These are phyloP conservation scores for Sinella curviseta DNA, from an alignment of 1,140 invertebrate species.

Conservation along the genomic window DNA sequence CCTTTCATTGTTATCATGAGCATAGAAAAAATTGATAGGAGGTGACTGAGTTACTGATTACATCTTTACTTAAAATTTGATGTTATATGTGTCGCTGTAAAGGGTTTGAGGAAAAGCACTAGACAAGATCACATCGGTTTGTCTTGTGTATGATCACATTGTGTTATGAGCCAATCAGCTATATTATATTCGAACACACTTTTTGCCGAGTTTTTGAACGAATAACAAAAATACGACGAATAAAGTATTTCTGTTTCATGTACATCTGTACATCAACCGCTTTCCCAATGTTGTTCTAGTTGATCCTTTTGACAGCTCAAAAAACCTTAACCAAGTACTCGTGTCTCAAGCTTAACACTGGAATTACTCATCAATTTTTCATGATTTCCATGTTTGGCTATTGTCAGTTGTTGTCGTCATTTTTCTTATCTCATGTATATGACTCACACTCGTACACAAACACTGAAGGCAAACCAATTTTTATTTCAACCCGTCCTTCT, in stretches of 20 bases:
- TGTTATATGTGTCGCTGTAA: no score
- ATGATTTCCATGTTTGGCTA: slow-evolving; percentile 10
- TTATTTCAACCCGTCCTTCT: background rate
- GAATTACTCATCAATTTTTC: slow-evolving; percentile 25
- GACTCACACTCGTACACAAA: background rate
- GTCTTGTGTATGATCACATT: no score
- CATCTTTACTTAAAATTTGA: background rate
- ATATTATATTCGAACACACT: no score
- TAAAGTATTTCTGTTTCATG: no score
- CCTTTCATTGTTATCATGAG: background rate
- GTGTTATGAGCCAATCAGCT: no score
- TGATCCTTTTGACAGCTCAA: background rate
- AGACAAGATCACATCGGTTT: no score
- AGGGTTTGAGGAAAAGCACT: no score
- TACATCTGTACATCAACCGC: no score
- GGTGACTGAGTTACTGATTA: background rate
- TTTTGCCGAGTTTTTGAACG: no score
- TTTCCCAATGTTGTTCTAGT: background rate
- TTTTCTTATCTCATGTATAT: background rate
- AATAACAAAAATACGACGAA: no score
- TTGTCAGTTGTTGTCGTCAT: slow-evolving; percentile 6
- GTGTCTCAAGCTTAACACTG: no score
- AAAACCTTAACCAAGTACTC: background rate
- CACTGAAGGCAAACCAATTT: no score
- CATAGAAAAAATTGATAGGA: background rate